Base-by-base conservation (phyloP, 1,140 invertebrate species). In the Zaprionus ornatus region DNA sequence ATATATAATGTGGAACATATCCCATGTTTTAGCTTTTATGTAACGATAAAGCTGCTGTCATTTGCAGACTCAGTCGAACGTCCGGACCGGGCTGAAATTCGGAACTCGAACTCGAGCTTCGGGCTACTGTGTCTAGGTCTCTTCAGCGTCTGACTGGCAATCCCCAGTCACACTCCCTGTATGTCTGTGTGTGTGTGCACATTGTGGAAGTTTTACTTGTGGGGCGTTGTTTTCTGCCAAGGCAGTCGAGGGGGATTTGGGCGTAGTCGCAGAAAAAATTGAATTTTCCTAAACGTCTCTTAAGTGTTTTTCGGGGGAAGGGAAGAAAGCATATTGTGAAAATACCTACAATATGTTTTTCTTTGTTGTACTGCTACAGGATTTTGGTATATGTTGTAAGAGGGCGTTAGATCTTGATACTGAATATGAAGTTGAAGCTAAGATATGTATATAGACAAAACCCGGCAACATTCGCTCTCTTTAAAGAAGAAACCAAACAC, bases 11-110 rank as follows among this genome's bases (percentile, higher is more conserved):
- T 55, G 45, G 68, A 25, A 64, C 73, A 65, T 62, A 85, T 77
- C 83, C 85, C 76, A 90, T 85, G 79, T 90, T 85, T 85, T 77
- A 72, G 81, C 80, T 88, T 77, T 85, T 90, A 90, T 90, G 74
- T 90, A 90, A 90, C 76, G 63, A 69, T 75, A 90, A 90, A 85
- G 85, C 84, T 87, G 82, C 85, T 90, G 85, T 90, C 85, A 90
- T 90, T 90, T 90, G 85, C 85, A 90, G 85, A 80, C 79, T 71
- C 55, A 60, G 73, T 68, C 65, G 64, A 84, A 75, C 67, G 77
- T 55, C 60, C 63, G 73, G 74, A 72, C 84, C 84, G 80, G 80
- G 60, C 50, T 56, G 52, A 29, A 56, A 66, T 52, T 74, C 72
- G 59, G 37, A 70, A 45, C 54, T 66, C 55, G 27, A 57, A 59